Evolutionary conservation across 2,888 invertebrate genomes (phyloP).

Genomic region (Xestia xanthographa): DNA sequence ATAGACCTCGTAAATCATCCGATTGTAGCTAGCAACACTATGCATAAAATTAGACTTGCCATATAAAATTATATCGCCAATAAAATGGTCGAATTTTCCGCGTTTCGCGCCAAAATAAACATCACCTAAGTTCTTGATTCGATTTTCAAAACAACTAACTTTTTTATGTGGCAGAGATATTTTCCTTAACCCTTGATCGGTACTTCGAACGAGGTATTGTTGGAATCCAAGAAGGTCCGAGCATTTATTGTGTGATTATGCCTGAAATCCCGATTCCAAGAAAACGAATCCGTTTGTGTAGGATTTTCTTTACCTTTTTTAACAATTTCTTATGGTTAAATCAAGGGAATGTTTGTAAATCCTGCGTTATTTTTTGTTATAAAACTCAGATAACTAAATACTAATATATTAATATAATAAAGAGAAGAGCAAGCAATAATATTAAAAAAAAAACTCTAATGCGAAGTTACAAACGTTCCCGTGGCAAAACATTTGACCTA

Average conservation of each 20-base stretch:
- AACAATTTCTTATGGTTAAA: not conserved
- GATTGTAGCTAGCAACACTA: conserved; percentile 19
- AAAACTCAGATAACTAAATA: not conserved
- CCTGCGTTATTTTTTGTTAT: not conserved
- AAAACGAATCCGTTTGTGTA: not conserved
- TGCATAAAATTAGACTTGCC: conserved; percentile 25
- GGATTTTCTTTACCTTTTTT: conserved; percentile 1
- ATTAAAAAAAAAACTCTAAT: not conserved
- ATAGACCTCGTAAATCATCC: conserved; percentile 27
- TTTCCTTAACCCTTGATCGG: conserved; percentile 21
- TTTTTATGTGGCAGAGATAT: conserved; percentile 33
- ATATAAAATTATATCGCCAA: conserved; percentile 26
- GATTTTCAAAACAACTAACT: conserved; percentile 41
- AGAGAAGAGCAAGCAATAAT: no score
- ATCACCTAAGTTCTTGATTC: conserved; percentile 18
- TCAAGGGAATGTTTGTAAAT: not conserved
- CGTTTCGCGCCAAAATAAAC: conserved; percentile 39
- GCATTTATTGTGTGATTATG: not conserved
- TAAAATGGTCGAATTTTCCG: conserved; percentile 36
- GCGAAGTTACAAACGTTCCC: not conserved
- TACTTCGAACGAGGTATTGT: conserved; percentile 1
- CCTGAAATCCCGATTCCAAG: not conserved
- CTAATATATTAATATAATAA: not conserved
- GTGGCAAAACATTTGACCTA: not conserved
- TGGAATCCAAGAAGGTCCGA: not conserved